Evolutionary conservation across 2,888 invertebrate species (phyloP).

Genomic region (Pollenia amentaria): DNA sequence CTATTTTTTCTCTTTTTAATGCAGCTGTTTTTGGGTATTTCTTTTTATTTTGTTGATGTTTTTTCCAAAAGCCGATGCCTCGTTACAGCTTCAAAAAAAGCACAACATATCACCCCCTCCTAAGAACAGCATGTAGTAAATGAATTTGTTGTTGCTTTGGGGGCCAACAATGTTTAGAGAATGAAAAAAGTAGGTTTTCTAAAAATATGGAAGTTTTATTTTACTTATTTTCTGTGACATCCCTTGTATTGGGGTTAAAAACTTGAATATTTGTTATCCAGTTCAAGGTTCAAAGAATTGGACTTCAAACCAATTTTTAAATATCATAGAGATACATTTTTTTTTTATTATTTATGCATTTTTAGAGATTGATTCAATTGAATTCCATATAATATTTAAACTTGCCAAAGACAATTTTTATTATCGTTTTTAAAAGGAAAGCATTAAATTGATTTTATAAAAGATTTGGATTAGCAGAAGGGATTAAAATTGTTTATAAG

Average conservation of each 20-base stretch:
- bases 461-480: not conserved
- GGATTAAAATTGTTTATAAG: not conserved
- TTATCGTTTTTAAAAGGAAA: not conserved
- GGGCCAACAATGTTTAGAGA: not conserved
- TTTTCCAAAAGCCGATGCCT: not conserved
- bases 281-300: constrained; percentile 39
- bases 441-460: not conserved
- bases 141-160: constrained; percentile 1
- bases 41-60: constrained; percentile 8
- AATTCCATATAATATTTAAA: not conserved
- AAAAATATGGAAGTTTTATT: constrained; percentile 10
- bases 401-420: not conserved
- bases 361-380: not conserved
- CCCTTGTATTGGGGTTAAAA: constrained; percentile 15
- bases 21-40: not conserved
- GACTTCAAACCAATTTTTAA: not conserved
- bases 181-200: not conserved
- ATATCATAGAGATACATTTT: constrained; percentile 6
- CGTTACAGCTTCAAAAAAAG: not conserved
- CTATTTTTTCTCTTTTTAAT: constrained; percentile 23
- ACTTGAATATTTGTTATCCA: constrained; percentile 20
- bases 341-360: not conserved
- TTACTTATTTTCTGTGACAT: not conserved
- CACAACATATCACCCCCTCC: not conserved
- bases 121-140: constrained; percentile 38